Percentiles rank a stretch among this genome's conserved stretches.
Conservation (phyloP, 1,140 invertebrate species). For the Lepidurus apus region DNA sequence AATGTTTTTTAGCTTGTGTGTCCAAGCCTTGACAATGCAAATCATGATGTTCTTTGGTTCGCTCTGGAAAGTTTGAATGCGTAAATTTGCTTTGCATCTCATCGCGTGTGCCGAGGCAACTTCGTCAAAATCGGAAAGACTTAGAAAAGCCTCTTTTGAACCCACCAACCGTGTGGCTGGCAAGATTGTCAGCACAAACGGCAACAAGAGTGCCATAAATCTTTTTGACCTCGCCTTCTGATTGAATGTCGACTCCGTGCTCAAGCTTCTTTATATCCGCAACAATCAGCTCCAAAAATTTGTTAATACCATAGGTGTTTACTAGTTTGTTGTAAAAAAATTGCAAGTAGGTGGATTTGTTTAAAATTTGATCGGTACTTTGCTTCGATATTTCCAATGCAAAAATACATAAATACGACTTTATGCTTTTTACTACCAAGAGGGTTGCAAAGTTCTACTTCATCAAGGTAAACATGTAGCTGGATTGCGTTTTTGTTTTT, state of each 20-base stretch:
- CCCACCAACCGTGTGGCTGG: too few relatives aligned
- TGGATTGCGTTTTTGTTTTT: slow-evolving; percentile 24
- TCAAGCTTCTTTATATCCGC: slow-evolving; percentile 29
- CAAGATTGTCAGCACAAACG: too few relatives aligned
- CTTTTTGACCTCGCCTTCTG: not conserved
- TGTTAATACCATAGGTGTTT: slow-evolving; percentile 10
- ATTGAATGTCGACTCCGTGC: slow-evolving; percentile 22
- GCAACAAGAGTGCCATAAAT: too few relatives aligned
- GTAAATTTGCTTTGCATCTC: slow-evolving; percentile 29
- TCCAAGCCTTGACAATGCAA: slow-evolving; percentile 24
- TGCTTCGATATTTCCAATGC: not conserved
- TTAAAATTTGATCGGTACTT: slow-evolving; percentile 20
- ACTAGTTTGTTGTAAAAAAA: slow-evolving; percentile 7
- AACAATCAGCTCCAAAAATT: slow-evolving; percentile 25
- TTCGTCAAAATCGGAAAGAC: not conserved
- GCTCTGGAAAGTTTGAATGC: not conserved
- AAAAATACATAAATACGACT: slow-evolving; percentile 30
- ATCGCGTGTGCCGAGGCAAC: slow-evolving; percentile 16
- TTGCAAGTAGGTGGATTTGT: slow-evolving; percentile 23
- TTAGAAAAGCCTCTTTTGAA: not conserved
- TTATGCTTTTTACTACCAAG: slow-evolving; percentile 31
- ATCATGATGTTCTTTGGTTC: slow-evolving; percentile 26
- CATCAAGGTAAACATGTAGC: slow-evolving; percentile 30
- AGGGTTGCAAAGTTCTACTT: slow-evolving; percentile 32
- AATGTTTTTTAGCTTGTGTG: slow-evolving; percentile 27